A percentile compares a stretch with the other conserved stretches of the same genome.
phyloP scores from a whole-genome alignment of 1,140 invertebrate species.

The Drosophila lowei region DNA sequence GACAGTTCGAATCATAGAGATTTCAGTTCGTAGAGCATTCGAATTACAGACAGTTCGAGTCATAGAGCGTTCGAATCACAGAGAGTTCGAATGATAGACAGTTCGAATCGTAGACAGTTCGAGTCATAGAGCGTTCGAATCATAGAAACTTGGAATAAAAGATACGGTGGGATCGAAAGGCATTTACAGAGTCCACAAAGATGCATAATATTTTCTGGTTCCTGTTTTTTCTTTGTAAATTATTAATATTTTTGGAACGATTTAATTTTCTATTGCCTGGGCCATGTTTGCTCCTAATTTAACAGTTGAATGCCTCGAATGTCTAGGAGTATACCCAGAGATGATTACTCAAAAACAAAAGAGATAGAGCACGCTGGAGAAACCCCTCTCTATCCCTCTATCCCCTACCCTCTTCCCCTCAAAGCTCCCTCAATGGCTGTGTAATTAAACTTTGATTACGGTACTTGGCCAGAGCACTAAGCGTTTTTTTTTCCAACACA shows the following conservation, averaged over 20 bases:
- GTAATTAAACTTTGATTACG: conserved; percentile 82
- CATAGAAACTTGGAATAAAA: too few species aligned
- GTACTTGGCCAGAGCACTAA: conserved; percentile 75
- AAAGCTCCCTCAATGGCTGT: conserved; percentile 65
- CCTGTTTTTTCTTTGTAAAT: background rate
- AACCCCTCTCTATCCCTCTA: conserved; percentile 23
- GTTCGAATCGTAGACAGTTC: too few species aligned
- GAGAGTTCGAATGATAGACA: too few species aligned
- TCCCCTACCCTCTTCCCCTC: conserved; percentile 13
- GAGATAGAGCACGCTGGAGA: conserved; percentile 66
- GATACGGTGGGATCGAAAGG: too few species aligned
- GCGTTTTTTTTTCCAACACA: conserved; percentile 35
- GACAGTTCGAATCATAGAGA: too few species aligned
- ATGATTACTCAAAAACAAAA: conserved; percentile 71
- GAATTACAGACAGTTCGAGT: too few species aligned
- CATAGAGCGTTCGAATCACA: too few species aligned
- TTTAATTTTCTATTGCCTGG: background rate
- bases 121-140: too few species aligned
- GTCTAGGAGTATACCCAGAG: conserved; percentile 29
- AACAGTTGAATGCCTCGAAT: conserved; percentile 69
- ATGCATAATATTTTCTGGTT: background rate
- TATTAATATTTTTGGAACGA: conserved; percentile 2
- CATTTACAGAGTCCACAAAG: too few species aligned
- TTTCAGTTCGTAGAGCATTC: too few species aligned
- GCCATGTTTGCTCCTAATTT: conserved; percentile 56